Conservation (phyloP, 2,797 vertebrate genomes). For the Cryptoblepharus egeriae region DNA sequence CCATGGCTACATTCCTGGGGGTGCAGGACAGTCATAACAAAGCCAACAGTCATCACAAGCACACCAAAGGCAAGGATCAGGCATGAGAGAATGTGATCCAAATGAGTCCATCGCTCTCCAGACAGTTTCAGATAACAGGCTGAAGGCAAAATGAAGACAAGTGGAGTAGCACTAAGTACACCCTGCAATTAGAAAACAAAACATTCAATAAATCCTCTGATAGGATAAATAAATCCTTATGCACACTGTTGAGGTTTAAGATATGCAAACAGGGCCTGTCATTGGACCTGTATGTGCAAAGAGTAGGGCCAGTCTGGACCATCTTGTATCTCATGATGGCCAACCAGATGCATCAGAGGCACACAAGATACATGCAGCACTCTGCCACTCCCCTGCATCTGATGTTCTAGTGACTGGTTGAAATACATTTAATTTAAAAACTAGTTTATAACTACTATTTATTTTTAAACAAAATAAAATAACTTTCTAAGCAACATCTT, state of each 20-base stretch:
- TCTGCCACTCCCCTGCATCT: no score
- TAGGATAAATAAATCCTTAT: background rate
- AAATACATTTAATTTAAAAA: no score
- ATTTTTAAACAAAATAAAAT: no score
- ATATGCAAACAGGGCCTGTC: background rate
- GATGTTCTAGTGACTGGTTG: no score
- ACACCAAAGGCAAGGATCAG: conserved; percentile 83
- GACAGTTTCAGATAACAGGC: conserved; percentile 92
- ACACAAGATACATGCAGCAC: no score
- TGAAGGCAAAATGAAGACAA: conserved; percentile 95
- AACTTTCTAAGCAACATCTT: no score
- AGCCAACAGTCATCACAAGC: conserved; percentile 87
- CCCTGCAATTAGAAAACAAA: conserved; percentile 82
- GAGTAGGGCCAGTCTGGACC: no score
- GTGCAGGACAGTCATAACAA: conserved; percentile 83
- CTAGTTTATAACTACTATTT: no score
- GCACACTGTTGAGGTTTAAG: conserved; percentile 5
- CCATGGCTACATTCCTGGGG: conserved; percentile 92
- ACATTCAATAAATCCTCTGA: conserved; percentile 37
- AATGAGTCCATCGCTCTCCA: conserved; percentile 83
- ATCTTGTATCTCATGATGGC: no score
- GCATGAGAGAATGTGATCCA: conserved; percentile 82
- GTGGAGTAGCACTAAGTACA: conserved; percentile 88
- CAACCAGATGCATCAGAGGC: no score
- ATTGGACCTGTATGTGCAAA: background rate